A percentile compares a stretch with the other conserved stretches of the same genome.
These are phyloP conservation scores for Chorisops tibialis DNA, from an alignment of 2,888 invertebrate genomes.

Conservation along the genomic window DNA sequence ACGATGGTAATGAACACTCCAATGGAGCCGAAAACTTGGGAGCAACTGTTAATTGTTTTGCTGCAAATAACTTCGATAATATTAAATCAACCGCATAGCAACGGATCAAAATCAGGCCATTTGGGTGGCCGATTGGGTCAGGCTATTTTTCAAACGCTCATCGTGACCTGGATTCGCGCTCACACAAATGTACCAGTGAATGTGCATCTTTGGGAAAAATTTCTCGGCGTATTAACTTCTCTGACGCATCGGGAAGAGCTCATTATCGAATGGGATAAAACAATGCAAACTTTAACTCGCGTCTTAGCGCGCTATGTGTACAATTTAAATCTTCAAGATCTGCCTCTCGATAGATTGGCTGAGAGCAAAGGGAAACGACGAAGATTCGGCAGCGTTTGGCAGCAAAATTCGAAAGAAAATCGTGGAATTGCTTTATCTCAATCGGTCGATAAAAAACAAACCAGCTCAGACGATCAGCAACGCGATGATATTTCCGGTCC, in stretches of 20 bases:
- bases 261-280: conserved; percentile 96
- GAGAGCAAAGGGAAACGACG: conserved; percentile 74
- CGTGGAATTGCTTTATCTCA: conserved; percentile 26
- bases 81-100: conserved; percentile 69
- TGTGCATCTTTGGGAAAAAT: conserved; percentile 88
- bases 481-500: conserved; percentile 31
- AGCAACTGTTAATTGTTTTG: conserved; percentile 79
- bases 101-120: conserved; percentile 64
- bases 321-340: conserved; percentile 84
- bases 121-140: conserved; percentile 77
- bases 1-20: conserved; percentile 96
- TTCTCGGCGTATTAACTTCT: conserved; percentile 79
- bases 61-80: conserved; percentile 90
- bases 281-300: conserved; percentile 93
- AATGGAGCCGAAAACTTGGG: conserved; percentile 92
- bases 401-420: conserved; percentile 36
- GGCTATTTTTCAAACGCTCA: conserved; percentile 86
- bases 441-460: conserved; percentile 34
- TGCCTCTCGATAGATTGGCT: conserved; percentile 73
- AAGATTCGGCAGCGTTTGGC: conserved; percentile 53
- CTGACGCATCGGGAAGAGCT: conserved; percentile 93
- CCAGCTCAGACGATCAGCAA: conserved; percentile 37
- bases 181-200: conserved; percentile 91
- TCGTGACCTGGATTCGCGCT: conserved; percentile 97
- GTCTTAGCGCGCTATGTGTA: conserved; percentile 95